A percentile compares a stretch with the other conserved stretches of the same genome.
Evolutionary conservation across 1,140 invertebrate species (phyloP).

Genomic region (Bombus impatiens): DNA sequence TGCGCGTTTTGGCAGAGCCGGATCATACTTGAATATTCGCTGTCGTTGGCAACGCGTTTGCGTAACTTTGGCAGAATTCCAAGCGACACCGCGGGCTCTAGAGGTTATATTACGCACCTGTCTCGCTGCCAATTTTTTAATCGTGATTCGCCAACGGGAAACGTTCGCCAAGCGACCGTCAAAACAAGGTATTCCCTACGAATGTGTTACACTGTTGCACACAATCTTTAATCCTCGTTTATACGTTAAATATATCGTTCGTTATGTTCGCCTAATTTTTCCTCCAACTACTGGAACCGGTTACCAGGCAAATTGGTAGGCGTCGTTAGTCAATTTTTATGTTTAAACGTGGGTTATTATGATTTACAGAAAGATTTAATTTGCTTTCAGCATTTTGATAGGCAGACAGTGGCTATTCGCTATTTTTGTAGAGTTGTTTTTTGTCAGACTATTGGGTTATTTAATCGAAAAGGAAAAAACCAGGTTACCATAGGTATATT

Average conservation of each 20-base stretch:
- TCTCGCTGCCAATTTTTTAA: slow-evolving; percentile 47
- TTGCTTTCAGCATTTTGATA: neutral
- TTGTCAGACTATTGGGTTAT: neutral
- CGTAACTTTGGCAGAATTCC: slow-evolving; percentile 54
- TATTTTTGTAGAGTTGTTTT: neutral
- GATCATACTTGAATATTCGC: slow-evolving; percentile 25
- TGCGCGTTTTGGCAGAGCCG: slow-evolving; percentile 51
- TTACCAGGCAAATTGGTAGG: neutral
- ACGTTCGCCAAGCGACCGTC: slow-evolving; percentile 20
- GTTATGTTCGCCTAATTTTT: neutral
- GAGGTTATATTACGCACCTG: slow-evolving; percentile 56
- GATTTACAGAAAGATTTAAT: neutral
- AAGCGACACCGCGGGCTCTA: slow-evolving; percentile 2
- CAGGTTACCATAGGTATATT: neutral
- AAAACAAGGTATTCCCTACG: slow-evolving; percentile 2
- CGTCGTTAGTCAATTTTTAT: neutral
- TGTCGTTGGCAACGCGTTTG: slow-evolving; percentile 48
- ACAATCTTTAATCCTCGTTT: neutral
- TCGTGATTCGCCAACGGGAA: neutral
- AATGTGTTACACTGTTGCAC: neutral
- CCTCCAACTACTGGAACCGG: neutral
- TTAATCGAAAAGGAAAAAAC: neutral
- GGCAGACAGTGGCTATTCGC: neutral
- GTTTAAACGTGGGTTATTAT: neutral
- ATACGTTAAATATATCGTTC: neutral